Evolutionary conservation across 2,888 invertebrate genomes (phyloP).

Genomic region (Adelphocoris suturalis): DNA sequence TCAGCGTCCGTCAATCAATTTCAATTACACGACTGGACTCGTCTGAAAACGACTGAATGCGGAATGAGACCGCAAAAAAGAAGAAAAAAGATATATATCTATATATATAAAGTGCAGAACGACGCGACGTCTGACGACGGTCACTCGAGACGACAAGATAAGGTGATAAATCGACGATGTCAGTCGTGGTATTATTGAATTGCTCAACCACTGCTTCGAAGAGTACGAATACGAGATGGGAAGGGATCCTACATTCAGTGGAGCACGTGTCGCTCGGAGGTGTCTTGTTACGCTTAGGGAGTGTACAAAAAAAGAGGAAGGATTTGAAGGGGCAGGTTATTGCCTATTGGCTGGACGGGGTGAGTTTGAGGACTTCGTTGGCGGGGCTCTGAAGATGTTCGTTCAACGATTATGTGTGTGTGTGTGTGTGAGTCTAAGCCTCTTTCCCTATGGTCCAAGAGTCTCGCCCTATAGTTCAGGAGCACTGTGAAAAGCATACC

Average conservation of each 20-base stretch:
- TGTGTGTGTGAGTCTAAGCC: too few relatives aligned
- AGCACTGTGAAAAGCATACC: too few relatives aligned
- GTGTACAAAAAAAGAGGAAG: too few relatives aligned
- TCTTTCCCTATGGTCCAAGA: too few relatives aligned
- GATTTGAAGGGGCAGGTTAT: too few relatives aligned
- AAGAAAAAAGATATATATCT: too few relatives aligned
- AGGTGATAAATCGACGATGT: not conserved
- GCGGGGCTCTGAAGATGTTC: too few relatives aligned
- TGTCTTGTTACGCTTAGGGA: not conserved
- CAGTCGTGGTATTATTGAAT: not conserved
- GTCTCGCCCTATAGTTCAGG: too few relatives aligned
- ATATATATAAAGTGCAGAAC: not conserved
- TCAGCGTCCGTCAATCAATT: slow-evolving; percentile 21
- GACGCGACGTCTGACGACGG: not conserved
- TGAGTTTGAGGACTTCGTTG: too few relatives aligned
- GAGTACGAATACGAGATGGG: not conserved
- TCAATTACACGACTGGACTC: not conserved
- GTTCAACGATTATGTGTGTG: too few relatives aligned
- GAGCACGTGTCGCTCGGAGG: not conserved
- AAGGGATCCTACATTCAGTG: not conserved
- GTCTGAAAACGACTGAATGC: slow-evolving; percentile 28
- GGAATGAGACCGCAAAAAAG: slow-evolving; percentile 36
- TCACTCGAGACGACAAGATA: not conserved
- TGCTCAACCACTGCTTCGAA: not conserved
- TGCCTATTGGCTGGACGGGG: too few relatives aligned